Conservation (phyloP, 2,113 vertebrate genomes). For the Neolamprologus devosi region DNA sequence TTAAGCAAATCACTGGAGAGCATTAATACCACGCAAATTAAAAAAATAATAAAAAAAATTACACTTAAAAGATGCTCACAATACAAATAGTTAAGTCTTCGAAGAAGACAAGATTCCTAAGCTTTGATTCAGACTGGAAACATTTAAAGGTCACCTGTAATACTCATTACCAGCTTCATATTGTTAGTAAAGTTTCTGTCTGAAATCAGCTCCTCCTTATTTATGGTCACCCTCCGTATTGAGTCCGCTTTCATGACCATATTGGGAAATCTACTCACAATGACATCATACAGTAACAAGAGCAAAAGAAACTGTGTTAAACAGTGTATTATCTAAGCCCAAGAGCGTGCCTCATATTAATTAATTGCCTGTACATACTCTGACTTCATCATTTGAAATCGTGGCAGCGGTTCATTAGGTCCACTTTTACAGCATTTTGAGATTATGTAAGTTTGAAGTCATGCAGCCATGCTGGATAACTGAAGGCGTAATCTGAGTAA, state of each 20-base stretch:
- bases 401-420: background rate
- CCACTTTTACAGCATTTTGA: background rate
- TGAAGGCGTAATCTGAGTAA: fast-evolving
- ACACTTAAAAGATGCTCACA: background rate
- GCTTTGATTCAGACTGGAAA: background rate
- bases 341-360: fast-evolving
- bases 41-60: background rate
- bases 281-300: background rate
- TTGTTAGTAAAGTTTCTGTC: background rate
- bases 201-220: background rate
- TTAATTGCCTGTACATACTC: background rate
- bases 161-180: background rate
- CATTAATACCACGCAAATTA: background rate
- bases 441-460: background rate
- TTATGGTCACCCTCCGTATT: background rate
- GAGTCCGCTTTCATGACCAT: background rate
- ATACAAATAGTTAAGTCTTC: background rate
- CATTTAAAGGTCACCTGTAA: background rate
- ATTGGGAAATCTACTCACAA: background rate
- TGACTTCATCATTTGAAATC: fast-evolving
- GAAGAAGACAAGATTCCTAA: background rate
- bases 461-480: background rate
- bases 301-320: background rate
- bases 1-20: background rate
- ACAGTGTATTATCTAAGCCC: fast-evolving